Base-by-base conservation (phyloP, 2,113 vertebrate genomes). In the Psophia crepitans region DNA sequence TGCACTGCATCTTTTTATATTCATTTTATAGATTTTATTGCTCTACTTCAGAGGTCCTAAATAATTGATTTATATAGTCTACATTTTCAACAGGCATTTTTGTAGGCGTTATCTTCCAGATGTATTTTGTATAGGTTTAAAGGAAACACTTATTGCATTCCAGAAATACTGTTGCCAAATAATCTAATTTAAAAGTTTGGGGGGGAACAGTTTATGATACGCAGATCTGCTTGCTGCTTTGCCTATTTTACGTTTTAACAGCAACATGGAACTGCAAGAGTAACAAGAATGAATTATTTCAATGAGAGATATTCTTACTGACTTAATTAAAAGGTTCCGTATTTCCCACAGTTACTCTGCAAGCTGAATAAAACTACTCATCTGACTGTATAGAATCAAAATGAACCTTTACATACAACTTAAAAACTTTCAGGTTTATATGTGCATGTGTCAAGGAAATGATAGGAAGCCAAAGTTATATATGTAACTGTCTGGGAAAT, bases 41-140 rank as follows among this genome's bases (percentile, higher is more conserved):
- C 84, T 96, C 91, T 95, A 54, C 60, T 97, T 97, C 73, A 96
- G 68, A 88, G 15, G 71, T 90, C 46, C 88, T 96, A 88, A 92
- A 82, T 83, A 94, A 85, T 91, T 95, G 19, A 91, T 94, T 93
- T 92, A 83, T 73, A 83, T 28, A 79, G 58, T 61, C 75, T 93
- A 43, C 37, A 93, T 87, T 86, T 93, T 93, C 75, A 93, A 71
- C 32, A 64, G 69, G 21, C 56, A 44, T 94, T 95, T 96, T 73
- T 14, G 6, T n/a, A 92, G 68, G n/a, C 71, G 60, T 95, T 82
- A 54, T 95, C 39, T 89, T 95, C 85, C 91, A 96, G 77, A 81
- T 81, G 64, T 89, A 84, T 91, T 94, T 89, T 85, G 53, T 75
- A 65, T n/a, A 60, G 37, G 53, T 93, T 92, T 88, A 71, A 90